These are phyloP conservation scores for Epistrophe eligans DNA, from an alignment of 2,888 invertebrate genomes.

Conservation along the genomic window DNA sequence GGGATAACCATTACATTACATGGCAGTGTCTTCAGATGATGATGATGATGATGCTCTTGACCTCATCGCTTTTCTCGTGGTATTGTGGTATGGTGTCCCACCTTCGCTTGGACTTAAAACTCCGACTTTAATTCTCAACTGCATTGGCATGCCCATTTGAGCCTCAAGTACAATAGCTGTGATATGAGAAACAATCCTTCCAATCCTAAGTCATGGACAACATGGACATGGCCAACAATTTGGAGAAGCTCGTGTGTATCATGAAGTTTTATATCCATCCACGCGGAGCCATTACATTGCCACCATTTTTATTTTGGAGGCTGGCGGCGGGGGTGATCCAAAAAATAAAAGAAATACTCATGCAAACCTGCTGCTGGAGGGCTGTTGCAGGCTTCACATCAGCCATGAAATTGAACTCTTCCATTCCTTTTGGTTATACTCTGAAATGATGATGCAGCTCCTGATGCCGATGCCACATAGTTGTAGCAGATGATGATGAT, in stretches of 20 bases:
- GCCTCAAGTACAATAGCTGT: constrained; percentile 59
- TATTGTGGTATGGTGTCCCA: constrained; percentile 37
- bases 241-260: constrained; percentile 40
- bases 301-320: constrained; percentile 63
- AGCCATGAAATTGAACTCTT: constrained; percentile 64
- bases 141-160: constrained; percentile 63
- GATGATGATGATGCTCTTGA: constrained; percentile 50
- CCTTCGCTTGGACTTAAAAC: constrained; percentile 23
- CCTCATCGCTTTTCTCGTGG: constrained; percentile 46
- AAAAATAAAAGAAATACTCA: constrained; percentile 34
- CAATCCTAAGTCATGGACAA: constrained; percentile 50
- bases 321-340: constrained; percentile 71
- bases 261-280: constrained; percentile 2
- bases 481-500: constrained; percentile 43
- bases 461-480: constrained; percentile 11
- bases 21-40: constrained; percentile 21
- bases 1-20: constrained; percentile 42
- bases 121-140: constrained; percentile 49
- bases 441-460: constrained; percentile 10
- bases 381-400: constrained; percentile 27
- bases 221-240: constrained; percentile 66
- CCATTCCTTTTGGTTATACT: constrained; percentile 7
- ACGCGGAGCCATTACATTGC: constrained; percentile 37
- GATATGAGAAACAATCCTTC: constrained; percentile 71
- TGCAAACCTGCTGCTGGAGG: constrained; percentile 55